These are phyloP conservation scores for Phalloptychus januarius DNA, from an alignment of 2,797 vertebrate species.

Conservation along the genomic window DNA sequence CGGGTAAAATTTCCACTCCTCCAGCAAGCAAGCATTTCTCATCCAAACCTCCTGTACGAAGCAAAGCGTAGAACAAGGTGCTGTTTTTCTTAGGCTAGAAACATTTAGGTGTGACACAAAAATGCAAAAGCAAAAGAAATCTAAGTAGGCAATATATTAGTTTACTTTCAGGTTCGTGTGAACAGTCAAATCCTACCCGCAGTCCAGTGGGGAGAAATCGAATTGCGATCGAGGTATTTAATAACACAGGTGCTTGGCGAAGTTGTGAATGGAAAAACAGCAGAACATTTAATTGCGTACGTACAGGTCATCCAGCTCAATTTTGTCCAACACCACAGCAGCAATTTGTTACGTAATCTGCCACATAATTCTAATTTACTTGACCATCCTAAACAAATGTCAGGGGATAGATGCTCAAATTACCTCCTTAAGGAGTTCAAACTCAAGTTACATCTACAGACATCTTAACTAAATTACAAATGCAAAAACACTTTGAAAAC, in stretches of 20 bases:
- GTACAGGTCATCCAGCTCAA: not conserved
- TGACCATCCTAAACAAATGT: not conserved
- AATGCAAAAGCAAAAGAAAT: not conserved
- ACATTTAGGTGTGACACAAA: not conserved
- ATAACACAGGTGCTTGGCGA: not conserved
- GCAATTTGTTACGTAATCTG: not conserved
- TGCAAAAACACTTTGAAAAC: constrained; percentile 1
- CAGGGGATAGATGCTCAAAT: not conserved
- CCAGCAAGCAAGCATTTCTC: no score
- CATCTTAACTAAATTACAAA: not conserved
- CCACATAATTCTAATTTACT: not conserved
- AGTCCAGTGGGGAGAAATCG: not conserved
- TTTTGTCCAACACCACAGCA: not conserved
- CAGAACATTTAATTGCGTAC: not conserved
- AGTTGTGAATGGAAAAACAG: not conserved
- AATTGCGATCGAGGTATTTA: not conserved
- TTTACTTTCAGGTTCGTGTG: not conserved
- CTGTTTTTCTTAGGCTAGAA: not conserved
- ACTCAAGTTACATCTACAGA: not conserved
- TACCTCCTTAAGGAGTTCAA: not conserved
- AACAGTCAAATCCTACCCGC: not conserved
- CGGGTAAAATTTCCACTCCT: no score
- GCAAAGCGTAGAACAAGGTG: no score
- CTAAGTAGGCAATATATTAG: not conserved
- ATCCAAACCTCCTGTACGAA: no score